A percentile compares a stretch with the other conserved stretches of the same genome.
These are phyloP conservation scores for Ophion ventricosus DNA, from an alignment of 2,888 invertebrate genomes.

Conservation along the genomic window DNA sequence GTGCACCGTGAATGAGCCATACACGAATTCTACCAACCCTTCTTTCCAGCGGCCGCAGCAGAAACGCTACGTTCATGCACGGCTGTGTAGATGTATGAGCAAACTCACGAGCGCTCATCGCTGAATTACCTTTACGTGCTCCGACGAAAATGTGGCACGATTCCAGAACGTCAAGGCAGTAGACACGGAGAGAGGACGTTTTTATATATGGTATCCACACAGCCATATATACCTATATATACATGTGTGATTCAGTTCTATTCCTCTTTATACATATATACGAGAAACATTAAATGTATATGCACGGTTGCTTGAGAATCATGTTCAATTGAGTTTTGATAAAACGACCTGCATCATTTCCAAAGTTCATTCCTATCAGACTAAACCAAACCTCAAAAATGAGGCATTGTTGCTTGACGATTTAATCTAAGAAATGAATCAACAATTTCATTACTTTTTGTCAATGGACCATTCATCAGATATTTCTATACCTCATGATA, in stretches of 20 bases:
- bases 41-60: slow-evolving; percentile 46
- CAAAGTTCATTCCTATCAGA: background rate
- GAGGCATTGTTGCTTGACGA: background rate
- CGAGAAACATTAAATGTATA: background rate
- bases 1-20: background rate
- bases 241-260: background rate
- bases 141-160: slow-evolving; percentile 75
- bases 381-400: background rate
- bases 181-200: slow-evolving; percentile 10
- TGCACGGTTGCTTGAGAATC: background rate
- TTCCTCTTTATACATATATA: background rate
- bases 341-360: background rate
- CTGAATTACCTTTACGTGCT: slow-evolving; percentile 68
- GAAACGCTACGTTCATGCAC: slow-evolving; percentile 50
- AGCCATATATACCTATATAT: background rate
- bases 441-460: background rate
- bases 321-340: background rate
- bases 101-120: slow-evolving; percentile 45
- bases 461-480: background rate
- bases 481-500: background rate
- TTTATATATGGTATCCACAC: slow-evolving; percentile 1
- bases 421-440: background rate
- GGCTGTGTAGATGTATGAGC: slow-evolving; percentile 23
- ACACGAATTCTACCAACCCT: slow-evolving; percentile 36
- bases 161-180: slow-evolving; percentile 68